Base-by-base conservation (phyloP, 2,113 vertebrate species). In the Pungitius pungitius region DNA sequence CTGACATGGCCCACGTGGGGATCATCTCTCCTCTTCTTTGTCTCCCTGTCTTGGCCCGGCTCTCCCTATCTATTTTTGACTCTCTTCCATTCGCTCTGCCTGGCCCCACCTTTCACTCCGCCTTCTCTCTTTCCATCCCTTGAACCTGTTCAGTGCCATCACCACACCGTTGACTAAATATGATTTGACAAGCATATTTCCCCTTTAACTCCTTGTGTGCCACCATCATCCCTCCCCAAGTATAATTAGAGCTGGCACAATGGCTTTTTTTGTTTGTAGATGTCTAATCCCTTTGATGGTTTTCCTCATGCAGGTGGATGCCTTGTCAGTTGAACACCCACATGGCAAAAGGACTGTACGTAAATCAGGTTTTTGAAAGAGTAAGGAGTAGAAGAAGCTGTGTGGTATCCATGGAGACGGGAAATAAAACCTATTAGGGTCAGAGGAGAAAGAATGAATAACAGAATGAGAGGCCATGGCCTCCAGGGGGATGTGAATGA, bases 171-270 rank as follows among this genome's bases (percentile, higher is more conserved):
- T 24, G 22, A 55, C 66, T 75, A 92, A 92, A 93, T 85, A 75
- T 59, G 49, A 89, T 77, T 56, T 30, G 82, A 92, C 79, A 89
- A 80, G 75, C 71, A 76, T 87, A 88, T 87, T 83, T 65, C 66
- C 68, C 57, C 30, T 72, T 62, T 56, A 75, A 85, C 58, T 85
- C 79, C 51, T 37, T 26, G 62, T 84, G 80, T 80, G 76, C 80
- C 76, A 69, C 54, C 52, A 59, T 86, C 87, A 85, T 67, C 13
- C 57, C 60, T 69, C 74, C 57, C 14, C 67, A 79, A 56, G 47
- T 74, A 77, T 82, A 90, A 88, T 89, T 74, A 77, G 7, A 85
- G 47, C 57, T 87, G 85, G 60, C 85, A 86, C 55, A 33, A 47
- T 30, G 42, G 55, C 59, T 56, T 45, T 22, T 3, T 15, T 68